Evolutionary conservation across 1,140 invertebrate genomes (phyloP).

Genomic region (Archivesica marissinica): DNA sequence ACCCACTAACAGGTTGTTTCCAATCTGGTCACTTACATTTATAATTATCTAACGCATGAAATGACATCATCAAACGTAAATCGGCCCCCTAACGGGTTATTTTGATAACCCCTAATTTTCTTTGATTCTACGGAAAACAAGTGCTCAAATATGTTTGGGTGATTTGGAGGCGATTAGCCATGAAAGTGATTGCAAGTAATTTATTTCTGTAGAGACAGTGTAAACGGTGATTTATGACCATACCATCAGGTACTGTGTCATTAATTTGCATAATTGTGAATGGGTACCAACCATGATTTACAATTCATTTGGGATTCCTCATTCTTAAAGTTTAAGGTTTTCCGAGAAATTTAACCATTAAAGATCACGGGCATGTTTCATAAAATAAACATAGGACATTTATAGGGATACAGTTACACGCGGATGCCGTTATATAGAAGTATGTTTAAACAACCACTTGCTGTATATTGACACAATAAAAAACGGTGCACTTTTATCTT

Average conservation of each 20-base stretch:
- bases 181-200: conserved; percentile 23
- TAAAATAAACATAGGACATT: no score
- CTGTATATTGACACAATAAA: no score
- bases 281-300: no score
- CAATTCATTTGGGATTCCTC: no score
- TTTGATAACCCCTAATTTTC: conserved; percentile 27
- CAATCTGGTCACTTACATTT: not conserved
- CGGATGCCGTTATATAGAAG: no score
- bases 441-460: no score
- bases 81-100: conserved; percentile 40
- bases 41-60: conserved; percentile 23
- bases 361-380: no score
- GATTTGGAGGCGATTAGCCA: not conserved
- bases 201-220: not conserved
- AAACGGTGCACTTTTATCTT: no score
- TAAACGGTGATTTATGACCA: not conserved
- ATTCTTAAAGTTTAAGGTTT: no score
- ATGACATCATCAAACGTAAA: conserved; percentile 46
- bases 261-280: no score
- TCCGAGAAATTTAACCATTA: no score
- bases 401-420: no score
- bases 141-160: not conserved
- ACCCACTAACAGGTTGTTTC: not conserved
- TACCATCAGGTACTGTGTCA: not conserved
- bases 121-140: conserved; percentile 17